A percentile compares a stretch with the other conserved stretches of the same genome.
phyloP scores from a whole-genome alignment of 1,140 invertebrate genomes.

The Amphibalanus amphitrite region DNA sequence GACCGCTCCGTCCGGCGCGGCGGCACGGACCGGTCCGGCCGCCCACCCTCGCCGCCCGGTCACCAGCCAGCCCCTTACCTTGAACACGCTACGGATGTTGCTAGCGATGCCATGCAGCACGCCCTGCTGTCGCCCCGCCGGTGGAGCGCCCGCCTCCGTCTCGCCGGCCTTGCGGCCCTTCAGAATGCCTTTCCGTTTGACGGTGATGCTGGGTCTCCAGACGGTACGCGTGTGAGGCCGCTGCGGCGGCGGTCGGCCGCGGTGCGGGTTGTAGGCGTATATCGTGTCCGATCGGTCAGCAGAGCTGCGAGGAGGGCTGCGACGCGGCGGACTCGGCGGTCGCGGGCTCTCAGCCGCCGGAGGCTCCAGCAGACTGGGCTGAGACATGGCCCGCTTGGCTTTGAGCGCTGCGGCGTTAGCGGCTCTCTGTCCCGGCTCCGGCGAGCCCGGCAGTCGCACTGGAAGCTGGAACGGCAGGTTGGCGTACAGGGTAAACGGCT shows the following conservation, averaged over 20 bases:
- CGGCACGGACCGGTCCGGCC: background rate
- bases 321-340: too few species aligned
- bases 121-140: background rate
- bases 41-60: too few species aligned
- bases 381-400: background rate
- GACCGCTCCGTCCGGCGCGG: background rate
- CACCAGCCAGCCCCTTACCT: background rate
- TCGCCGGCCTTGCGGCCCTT: background rate
- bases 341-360: background rate
- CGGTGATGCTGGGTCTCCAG: background rate
- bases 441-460: background rate
- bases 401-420: background rate
- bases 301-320: too few species aligned
- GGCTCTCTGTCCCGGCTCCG: background rate
- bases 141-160: background rate
- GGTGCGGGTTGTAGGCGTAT: background rate
- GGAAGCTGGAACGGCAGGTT: background rate
- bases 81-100: background rate
- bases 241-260: background rate
- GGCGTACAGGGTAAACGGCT: conserved; percentile 2
- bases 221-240: background rate
- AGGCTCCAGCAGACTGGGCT: background rate
- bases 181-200: background rate
- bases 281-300: background rate
- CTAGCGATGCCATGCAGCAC: background rate